Conservation (phyloP, 2,797 vertebrate genomes). For the Thaleichthys pacificus region DNA sequence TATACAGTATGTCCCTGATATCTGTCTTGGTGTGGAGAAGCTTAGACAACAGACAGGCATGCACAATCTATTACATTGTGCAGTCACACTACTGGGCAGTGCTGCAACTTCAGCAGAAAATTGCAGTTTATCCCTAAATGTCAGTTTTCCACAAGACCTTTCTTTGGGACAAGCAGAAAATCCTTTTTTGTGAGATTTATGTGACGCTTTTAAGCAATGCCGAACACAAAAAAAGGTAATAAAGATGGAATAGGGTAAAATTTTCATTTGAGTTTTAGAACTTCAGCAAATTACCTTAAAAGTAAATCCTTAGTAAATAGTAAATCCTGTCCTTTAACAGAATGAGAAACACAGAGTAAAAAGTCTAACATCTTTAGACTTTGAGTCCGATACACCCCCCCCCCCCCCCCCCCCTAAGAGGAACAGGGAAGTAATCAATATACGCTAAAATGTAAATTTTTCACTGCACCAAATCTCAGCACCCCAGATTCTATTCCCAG, state of each 20-base stretch:
- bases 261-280: no score
- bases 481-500: conserved; percentile 11
- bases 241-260: neutral
- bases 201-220: conserved; percentile 16
- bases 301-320: conserved; percentile 12
- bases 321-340: conserved; percentile 54
- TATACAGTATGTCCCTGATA: neutral
- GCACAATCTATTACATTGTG: neutral
- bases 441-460: conserved; percentile 76
- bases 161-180: conserved; percentile 3
- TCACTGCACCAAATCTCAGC: conserved; percentile 72
- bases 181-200: conserved; percentile 13
- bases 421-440: conserved; percentile 71
- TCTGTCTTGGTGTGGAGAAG: conserved; percentile 4
- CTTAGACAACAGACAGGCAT: neutral
- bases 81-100: neutral
- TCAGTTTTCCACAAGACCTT: conserved; percentile 18
- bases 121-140: conserved; percentile 9
- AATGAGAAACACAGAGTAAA: neutral
- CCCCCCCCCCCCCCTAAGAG: conserved; percentile 46
- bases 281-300: no score
- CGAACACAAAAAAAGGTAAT: neutral
- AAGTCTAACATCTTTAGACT: conserved; percentile 60
- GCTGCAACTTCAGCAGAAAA: conserved; percentile 17
- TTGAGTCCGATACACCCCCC: conserved; percentile 65